Percentiles rank a stretch among this genome's conserved stretches.
These are phyloP conservation scores for Molorchus minor DNA, from an alignment of 2,888 invertebrate species.

Conservation along the genomic window DNA sequence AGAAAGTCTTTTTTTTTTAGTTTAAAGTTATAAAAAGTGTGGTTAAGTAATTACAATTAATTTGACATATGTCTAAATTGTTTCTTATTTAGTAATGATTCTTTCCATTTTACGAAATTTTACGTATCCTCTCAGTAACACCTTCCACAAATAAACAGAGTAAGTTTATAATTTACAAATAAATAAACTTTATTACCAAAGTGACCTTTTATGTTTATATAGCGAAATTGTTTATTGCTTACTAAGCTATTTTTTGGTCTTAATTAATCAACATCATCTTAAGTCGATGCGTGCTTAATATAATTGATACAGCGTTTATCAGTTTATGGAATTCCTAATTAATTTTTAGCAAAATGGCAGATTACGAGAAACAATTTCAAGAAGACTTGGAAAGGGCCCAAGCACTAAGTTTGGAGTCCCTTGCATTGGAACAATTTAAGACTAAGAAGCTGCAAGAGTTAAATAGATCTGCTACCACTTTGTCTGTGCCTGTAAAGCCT, in stretches of 20 bases:
- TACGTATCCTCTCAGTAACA: neutral
- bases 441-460: slow-evolving; percentile 67
- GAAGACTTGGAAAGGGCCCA: slow-evolving; percentile 89
- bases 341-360: slow-evolving; percentile 60
- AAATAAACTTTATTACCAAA: no score
- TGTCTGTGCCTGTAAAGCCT: slow-evolving; percentile 30
- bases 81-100: slow-evolving; percentile 5
- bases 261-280: neutral
- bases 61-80: slow-evolving; percentile 32
- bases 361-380: slow-evolving; percentile 84
- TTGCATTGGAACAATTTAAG: slow-evolving; percentile 84
- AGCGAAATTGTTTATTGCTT: neutral
- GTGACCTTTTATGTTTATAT: neutral
- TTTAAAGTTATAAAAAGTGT: no score
- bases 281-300: neutral
- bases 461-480: slow-evolving; percentile 41
- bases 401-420: slow-evolving; percentile 85
- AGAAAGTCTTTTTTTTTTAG: no score
- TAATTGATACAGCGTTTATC: neutral
- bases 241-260: neutral
- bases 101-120: neutral
- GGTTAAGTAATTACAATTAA: slow-evolving; percentile 31
- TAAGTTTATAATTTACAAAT: neutral
- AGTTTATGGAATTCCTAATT: no score
- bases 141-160: neutral